Conservation (phyloP, 1,140 invertebrate species). For the Liolophura sinensis region DNA sequence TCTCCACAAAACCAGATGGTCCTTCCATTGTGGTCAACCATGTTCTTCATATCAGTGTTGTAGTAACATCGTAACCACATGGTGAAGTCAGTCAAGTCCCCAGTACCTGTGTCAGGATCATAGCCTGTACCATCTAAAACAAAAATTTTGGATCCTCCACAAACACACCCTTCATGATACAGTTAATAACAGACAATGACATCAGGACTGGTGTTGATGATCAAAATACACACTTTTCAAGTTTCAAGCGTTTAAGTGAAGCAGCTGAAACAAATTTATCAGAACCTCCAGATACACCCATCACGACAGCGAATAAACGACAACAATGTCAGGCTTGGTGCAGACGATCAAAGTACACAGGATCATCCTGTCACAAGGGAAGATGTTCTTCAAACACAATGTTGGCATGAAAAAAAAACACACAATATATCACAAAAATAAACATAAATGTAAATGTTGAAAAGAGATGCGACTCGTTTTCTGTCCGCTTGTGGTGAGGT, state of each 20-base stretch:
- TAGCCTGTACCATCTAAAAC: conserved; percentile 28
- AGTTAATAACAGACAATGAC: background rate
- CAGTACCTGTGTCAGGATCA: conserved; percentile 29
- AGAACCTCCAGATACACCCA: background rate
- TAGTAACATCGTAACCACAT: conserved; percentile 56
- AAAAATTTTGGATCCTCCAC: background rate
- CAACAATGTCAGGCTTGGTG: too few species aligned
- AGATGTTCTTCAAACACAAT: too few species aligned
- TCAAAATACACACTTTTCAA: background rate
- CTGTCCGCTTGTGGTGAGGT: too few species aligned
- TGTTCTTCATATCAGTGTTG: conserved; percentile 50
- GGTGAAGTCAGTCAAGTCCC: conserved; percentile 37
- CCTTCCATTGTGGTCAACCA: conserved; percentile 50
- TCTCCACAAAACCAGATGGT: conserved; percentile 56
- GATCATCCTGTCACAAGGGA: too few species aligned
- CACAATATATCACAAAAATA: too few species aligned
- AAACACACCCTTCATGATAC: background rate
- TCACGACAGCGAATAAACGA: too few species aligned
- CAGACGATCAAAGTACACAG: too few species aligned
- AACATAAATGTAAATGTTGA: too few species aligned
- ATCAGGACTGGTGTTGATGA: background rate
- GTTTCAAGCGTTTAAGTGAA: background rate
- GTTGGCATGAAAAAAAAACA: too few species aligned
- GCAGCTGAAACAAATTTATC: background rate
- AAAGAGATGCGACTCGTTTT: too few species aligned